Percentiles rank a stretch among this genome's conserved stretches.
phyloP scores from a whole-genome alignment of 2,888 invertebrate species.

The Latrodectus hesperus region DNA sequence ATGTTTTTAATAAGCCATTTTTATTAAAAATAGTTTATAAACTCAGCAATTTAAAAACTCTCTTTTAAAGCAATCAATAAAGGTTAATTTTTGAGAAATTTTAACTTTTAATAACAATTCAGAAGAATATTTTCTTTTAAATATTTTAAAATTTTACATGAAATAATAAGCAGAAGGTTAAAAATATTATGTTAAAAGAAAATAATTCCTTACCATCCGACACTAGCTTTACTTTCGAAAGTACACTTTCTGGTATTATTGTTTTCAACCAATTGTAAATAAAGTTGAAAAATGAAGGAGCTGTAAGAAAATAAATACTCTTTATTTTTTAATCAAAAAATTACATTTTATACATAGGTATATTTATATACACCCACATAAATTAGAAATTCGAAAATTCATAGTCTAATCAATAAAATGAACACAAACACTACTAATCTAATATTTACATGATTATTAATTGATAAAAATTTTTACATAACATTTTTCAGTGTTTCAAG shows the following conservation, averaged over 20 bases:
- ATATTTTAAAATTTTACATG: neutral
- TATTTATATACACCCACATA: too few species aligned
- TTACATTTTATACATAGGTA: too few species aligned
- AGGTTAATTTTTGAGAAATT: neutral
- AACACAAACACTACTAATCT: too few species aligned
- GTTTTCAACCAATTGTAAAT: constrained; percentile 58
- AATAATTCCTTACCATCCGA: constrained; percentile 32
- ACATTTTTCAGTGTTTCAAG: too few species aligned
- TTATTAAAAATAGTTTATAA: too few species aligned
- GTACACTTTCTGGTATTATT: constrained; percentile 48
- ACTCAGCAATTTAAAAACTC: too few species aligned
- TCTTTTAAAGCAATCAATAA: neutral
- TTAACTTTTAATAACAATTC: neutral
- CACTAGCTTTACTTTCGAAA: constrained; percentile 48
- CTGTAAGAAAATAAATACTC: constrained; percentile 18
- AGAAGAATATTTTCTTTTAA: neutral
- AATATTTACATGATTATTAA: too few species aligned
- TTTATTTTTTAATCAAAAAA: too few species aligned
- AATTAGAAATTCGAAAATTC: too few species aligned
- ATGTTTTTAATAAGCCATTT: too few species aligned
- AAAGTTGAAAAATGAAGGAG: constrained; percentile 56
- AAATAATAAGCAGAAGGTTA: neutral
- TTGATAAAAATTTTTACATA: too few species aligned
- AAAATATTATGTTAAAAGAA: neutral
- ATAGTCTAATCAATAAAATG: too few species aligned